These are phyloP conservation scores for Hermodice carunculata DNA, from an alignment of 2,888 invertebrate genomes.

Conservation along the genomic window DNA sequence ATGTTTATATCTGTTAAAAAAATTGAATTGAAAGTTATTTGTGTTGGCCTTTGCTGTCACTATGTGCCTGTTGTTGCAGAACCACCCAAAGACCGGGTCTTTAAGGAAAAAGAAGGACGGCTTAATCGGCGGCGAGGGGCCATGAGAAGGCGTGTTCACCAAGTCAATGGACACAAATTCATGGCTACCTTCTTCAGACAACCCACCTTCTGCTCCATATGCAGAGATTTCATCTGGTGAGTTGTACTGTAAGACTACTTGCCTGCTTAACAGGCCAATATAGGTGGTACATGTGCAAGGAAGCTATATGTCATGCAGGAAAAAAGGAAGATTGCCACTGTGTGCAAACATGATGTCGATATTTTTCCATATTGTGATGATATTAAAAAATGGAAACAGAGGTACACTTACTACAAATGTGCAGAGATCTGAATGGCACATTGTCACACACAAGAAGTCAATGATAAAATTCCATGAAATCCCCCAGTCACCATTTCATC, in stretches of 20 bases:
- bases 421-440: too few relatives aligned
- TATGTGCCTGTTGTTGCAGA: slow-evolving; percentile 24
- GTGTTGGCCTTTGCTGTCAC: too few relatives aligned
- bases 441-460: too few relatives aligned
- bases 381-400: too few relatives aligned
- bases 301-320: not conserved
- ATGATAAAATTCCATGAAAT: too few relatives aligned
- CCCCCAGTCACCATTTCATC: too few relatives aligned
- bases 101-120: slow-evolving; percentile 90
- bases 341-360: too few relatives aligned
- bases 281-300: not conserved
- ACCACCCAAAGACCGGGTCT: slow-evolving; percentile 75
- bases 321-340: not conserved
- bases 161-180: slow-evolving; percentile 98
- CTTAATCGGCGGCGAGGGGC: slow-evolving; percentile 97
- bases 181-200: slow-evolving; percentile 99
- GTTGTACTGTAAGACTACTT: slow-evolving; percentile 29
- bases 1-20: too few relatives aligned
- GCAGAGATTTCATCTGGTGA: slow-evolving; percentile 98
- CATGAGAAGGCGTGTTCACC: slow-evolving; percentile 97
- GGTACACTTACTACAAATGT: too few relatives aligned
- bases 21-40: too few relatives aligned
- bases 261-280: not conserved
- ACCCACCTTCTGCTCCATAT: slow-evolving; percentile 99
- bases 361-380: too few relatives aligned